phyloP scores from a whole-genome alignment of 1,140 invertebrate genomes.

The Drosophila virilis region DNA sequence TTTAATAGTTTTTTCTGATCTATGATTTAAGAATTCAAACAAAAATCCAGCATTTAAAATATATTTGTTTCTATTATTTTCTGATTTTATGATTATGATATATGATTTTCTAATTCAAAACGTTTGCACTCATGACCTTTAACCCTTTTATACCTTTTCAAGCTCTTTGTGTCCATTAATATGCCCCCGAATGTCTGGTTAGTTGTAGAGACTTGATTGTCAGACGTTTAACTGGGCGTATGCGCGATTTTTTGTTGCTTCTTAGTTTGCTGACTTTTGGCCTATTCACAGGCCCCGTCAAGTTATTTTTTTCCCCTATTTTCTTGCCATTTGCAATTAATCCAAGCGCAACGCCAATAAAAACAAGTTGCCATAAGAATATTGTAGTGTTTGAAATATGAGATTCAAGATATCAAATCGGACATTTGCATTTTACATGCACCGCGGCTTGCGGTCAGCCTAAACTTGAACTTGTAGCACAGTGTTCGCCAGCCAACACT shows the following conservation, averaged over 20 bases:
- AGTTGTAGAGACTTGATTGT: constrained; percentile 3
- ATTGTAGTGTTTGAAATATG: constrained; percentile 25
- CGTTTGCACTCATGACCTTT: too few relatives aligned
- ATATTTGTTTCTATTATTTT: too few relatives aligned
- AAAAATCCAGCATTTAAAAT: too few relatives aligned
- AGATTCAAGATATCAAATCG: constrained; percentile 24
- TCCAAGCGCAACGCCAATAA: constrained; percentile 45
- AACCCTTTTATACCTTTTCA: too few relatives aligned
- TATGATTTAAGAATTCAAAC: too few relatives aligned
- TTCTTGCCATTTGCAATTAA: constrained; percentile 57
- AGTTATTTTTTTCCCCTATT: not conserved
- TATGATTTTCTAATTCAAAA: too few relatives aligned
- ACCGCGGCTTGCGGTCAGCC: constrained; percentile 31
- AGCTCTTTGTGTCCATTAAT: not conserved
- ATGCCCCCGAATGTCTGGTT: not conserved
- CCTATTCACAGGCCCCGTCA: constrained; percentile 10
- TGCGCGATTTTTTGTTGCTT: constrained; percentile 24
- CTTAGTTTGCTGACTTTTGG: constrained; percentile 4
- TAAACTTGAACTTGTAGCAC: constrained; percentile 37
- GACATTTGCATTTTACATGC: constrained; percentile 44
- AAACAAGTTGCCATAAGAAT: constrained; percentile 54
- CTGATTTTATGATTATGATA: too few relatives aligned
- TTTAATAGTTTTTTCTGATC: too few relatives aligned
- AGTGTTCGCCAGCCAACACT: constrained; percentile 35
- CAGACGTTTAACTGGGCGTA: constrained; percentile 25